A percentile compares a stretch with the other conserved stretches of the same genome.
Evolutionary conservation across 2,113 vertebrate genomes (phyloP).

Genomic region (Nasalis larvatus): DNA sequence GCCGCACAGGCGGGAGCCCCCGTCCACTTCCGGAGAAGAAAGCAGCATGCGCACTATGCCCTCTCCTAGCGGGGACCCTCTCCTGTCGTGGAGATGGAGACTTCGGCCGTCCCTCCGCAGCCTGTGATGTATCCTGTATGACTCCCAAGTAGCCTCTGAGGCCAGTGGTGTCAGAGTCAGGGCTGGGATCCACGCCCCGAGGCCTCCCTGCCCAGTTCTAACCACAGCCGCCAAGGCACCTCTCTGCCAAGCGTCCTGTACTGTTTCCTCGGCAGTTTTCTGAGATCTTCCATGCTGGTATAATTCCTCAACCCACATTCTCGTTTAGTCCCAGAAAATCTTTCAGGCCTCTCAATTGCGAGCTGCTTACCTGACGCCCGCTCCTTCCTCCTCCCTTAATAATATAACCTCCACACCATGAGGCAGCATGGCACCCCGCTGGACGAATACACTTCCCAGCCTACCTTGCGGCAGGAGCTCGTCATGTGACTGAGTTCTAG

Average conservation of each 20-base stretch:
- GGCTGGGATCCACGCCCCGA: background rate
- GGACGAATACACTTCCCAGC: background rate
- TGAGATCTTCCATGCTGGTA: background rate
- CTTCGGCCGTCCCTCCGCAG: fast-evolving
- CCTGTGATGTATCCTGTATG: fast-evolving
- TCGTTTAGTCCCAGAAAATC: background rate
- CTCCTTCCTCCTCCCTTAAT: background rate
- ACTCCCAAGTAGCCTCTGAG: fast-evolving
- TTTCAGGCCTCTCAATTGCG: background rate
- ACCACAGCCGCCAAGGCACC: too few relatives aligned
- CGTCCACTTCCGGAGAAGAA: background rate
- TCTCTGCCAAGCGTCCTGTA: fast-evolving
- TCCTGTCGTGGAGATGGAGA: background rate
- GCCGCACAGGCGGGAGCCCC: fast-evolving
- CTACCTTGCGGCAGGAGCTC: background rate
- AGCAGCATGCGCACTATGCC: background rate
- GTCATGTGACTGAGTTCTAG: background rate
- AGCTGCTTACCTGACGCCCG: fast-evolving
- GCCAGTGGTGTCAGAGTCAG: background rate
- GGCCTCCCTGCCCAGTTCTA: background rate
- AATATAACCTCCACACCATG: background rate
- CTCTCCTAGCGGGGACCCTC: background rate
- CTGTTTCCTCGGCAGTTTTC: background rate
- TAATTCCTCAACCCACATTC: too few relatives aligned
- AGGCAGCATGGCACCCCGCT: background rate